These are phyloP conservation scores for Heliconius hortense DNA, from an alignment of 2,888 invertebrate species.

Conservation along the genomic window DNA sequence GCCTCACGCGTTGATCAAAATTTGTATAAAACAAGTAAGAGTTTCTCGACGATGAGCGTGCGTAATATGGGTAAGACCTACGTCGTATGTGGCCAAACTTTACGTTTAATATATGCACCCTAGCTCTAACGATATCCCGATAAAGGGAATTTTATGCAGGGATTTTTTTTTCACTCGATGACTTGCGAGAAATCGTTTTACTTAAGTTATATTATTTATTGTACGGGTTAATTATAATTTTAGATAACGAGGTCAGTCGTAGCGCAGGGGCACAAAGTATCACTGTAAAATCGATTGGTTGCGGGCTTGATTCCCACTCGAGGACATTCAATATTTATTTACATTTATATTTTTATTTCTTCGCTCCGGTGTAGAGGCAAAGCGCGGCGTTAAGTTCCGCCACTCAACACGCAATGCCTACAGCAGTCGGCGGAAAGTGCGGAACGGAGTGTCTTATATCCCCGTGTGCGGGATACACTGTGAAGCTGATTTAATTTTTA, in stretches of 20 bases:
- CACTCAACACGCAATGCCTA: too few relatives aligned
- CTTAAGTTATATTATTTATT: conserved; percentile 1
- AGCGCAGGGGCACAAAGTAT: too few relatives aligned
- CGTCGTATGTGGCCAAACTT: conserved; percentile 22
- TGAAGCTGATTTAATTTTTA: too few relatives aligned
- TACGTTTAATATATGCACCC: conserved; percentile 26
- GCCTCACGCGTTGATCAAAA: neutral
- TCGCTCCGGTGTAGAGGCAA: too few relatives aligned
- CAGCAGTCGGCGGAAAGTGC: too few relatives aligned
- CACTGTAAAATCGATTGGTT: too few relatives aligned
- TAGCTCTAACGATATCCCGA: conserved; percentile 8
- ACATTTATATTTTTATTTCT: too few relatives aligned
- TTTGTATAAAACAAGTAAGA: conserved; percentile 9
- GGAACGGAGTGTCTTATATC: too few relatives aligned
- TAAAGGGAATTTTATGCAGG: conserved; percentile 15
- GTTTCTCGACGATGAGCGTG: conserved; percentile 9
- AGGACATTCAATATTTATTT: too few relatives aligned
- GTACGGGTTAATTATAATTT: neutral
- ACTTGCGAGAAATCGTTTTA: conserved; percentile 1
- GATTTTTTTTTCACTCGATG: conserved; percentile 17
- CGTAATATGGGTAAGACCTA: conserved; percentile 13
- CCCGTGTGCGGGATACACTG: too few relatives aligned
- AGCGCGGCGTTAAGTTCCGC: too few relatives aligned
- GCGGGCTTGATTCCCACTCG: too few relatives aligned
- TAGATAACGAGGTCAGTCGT: neutral